phyloP scores from a whole-genome alignment of 2,797 vertebrate species.

The Mionectes olivaceus region DNA sequence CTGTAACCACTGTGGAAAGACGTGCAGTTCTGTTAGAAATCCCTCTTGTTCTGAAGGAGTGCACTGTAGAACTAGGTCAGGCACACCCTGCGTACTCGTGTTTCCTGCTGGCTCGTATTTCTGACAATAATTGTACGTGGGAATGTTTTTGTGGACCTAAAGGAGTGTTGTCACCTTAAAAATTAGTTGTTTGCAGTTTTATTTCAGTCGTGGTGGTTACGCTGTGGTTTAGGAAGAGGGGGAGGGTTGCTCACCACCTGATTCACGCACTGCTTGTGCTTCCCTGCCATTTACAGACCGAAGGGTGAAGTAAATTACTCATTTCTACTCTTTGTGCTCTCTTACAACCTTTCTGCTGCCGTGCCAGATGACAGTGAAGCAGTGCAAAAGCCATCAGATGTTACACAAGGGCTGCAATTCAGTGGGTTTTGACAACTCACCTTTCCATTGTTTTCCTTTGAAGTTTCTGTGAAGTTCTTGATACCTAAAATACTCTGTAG shows the following conservation, averaged over 20 bases:
- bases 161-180: constrained; percentile 47
- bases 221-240: neutral
- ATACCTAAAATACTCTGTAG: neutral
- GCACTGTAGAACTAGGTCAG: constrained; percentile 39
- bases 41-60: neutral
- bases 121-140: constrained; percentile 3
- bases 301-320: neutral
- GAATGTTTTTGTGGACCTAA: neutral
- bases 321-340: neutral
- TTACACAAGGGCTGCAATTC: neutral
- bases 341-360: neutral
- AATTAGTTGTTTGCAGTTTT: constrained; percentile 12
- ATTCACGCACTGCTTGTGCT: neutral
- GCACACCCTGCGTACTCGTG: neutral
- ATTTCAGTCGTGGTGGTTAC: neutral
- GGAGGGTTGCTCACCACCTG: neutral
- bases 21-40: neutral
- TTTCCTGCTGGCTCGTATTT: constrained; percentile 58
- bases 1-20: neutral
- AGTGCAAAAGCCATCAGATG: neutral
- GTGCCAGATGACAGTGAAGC: neutral
- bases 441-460: neutral
- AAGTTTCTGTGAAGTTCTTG: neutral
- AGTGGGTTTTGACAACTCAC: neutral
- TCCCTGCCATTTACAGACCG: fast-evolving